Evolutionary conservation across 1,140 invertebrate genomes (phyloP), one percentile per base, ranked within the genome.

Genomic region (Antheraea mylitta): DNA sequence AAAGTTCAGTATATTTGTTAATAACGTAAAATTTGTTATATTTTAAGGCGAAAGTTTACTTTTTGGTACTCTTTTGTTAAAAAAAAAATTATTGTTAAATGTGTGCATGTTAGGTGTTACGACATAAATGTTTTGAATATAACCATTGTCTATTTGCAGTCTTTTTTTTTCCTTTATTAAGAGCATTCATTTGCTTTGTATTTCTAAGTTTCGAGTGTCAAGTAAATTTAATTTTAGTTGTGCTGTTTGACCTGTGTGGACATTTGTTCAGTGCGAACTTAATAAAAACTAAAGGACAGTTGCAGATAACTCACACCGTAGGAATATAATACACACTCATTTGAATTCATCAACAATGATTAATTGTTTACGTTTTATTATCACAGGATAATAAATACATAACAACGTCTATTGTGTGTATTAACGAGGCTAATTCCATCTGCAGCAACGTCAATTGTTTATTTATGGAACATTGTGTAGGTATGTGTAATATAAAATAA

Each of bases 391-490:
- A 53, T 19, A 64, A 65, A 65, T 48, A 59, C 73, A 70, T 73
- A 70, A 77, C 70, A 76, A 74, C 45, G 58, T 69, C 59, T 69
- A 74, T 76, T 80, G 74, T 73, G 45, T 16, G 72, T 73, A 69
- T 75, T 73, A 71, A 72, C 62, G 60, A 48, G 71, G 70, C 66
- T 70, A 70, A 71, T 66, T 72, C 77, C 74, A 77, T 81, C 68
- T 78, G 75, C 72, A 73, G 72, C 67, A 70, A 78, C 80, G 76
- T 79, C 73, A 80, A 78, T 83, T 83, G 79, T 82, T 81, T 80
- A 80, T 83, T 78, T 77, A 78, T 78, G 75, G 67, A 75, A 77
- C 77, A 80, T 78, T 78, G 83, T 81, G 81, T 80, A 74, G 82
- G 86, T 86, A 84, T 73, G 64, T 81, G 76, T 70, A 71, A 59